Conservation (phyloP, 2,888 invertebrate genomes). For the Agrotis puta region DNA sequence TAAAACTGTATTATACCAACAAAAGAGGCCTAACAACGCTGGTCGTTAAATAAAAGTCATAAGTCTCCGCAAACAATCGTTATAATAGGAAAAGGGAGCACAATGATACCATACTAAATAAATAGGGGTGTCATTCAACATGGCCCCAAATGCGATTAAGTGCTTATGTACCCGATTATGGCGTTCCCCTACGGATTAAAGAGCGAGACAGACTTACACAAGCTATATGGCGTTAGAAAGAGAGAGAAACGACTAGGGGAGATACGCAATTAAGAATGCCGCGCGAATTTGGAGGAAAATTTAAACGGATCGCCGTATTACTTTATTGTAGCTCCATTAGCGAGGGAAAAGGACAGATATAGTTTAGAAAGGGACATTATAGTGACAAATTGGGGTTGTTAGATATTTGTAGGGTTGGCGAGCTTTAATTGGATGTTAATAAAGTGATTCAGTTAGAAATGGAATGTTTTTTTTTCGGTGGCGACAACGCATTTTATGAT, state of each 20-base stretch:
- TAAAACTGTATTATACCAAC: conserved; percentile 60
- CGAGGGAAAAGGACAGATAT: conserved; percentile 77
- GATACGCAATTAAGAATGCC: conserved; percentile 87
- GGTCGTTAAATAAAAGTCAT: conserved; percentile 81
- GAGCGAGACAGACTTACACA: conserved; percentile 70
- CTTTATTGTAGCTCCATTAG: conserved; percentile 90
- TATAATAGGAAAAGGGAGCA: conserved; percentile 82
- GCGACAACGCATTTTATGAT: conserved; percentile 32
- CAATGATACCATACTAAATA: conserved; percentile 83
- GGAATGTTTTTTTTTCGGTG: conserved; percentile 46
- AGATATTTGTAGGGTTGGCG: conserved; percentile 63
- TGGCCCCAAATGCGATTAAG: conserved; percentile 90
- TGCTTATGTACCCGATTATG: conserved; percentile 89
- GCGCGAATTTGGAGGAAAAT: conserved; percentile 89
- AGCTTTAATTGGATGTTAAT: conserved; percentile 68
- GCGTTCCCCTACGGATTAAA: conserved; percentile 81
- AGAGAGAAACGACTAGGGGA: conserved; percentile 78
- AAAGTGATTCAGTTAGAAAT: conserved; percentile 64
- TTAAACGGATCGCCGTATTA: conserved; percentile 90
- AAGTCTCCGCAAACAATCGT: conserved; percentile 86
- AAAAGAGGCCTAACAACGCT: conserved; percentile 71
- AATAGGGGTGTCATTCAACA: conserved; percentile 84
- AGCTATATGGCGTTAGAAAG: conserved; percentile 65
- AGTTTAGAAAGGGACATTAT: conserved; percentile 67
- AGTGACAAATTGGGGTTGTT: conserved; percentile 82